Evolutionary conservation across 30 jellyfish, hydroid and myxozoan species (phyloP), one percentile per base, ranked within the genome.

Genomic region (Turritopsis rubra): DNA sequence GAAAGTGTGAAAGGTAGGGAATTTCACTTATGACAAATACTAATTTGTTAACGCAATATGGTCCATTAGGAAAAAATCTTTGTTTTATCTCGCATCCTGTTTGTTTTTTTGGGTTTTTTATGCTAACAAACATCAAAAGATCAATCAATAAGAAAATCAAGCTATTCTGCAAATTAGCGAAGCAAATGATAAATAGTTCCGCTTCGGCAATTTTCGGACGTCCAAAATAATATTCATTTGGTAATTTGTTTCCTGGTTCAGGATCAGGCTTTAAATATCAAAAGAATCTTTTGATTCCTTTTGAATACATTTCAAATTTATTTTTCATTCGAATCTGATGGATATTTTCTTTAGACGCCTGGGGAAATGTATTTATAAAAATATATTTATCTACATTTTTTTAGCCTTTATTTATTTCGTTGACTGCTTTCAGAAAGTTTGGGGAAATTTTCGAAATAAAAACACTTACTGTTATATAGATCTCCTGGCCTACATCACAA

Each of bases 401-500:
- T n/a, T n/a, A n/a, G n/a, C n/a, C n/a, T n/a, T 41, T 41, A 41
- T 3, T 41, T 13, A 41, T 41, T 13, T 41, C n/a, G 60, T 41
- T 41, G 60, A 41, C 60, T 1, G 8, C 27, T 66, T 66, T 7
- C 8, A 66, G 29, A 66, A 7, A 17, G 27, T n/a, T n/a, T n/a
- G 29, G 27, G 29, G 17, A 66, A 66, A 66, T 3, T 66, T 26
- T 26, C 5, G 9, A 7, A 0, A 26, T 16, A 29, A 74, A 74
- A 29, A 74, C 65, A 74, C 82, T 74, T 9, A 74, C 82, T n/a
- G 65, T 74, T 16, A 74, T 29, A 74, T 74, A 24, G 13, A 74
- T 74, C 41, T 74, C 82, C 41, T 27, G 54, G 18, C 82, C 82
- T 18, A 74, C 82, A 74, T 74, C 82, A 30, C 60, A 23, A n/a